A percentile compares a stretch with the other conserved stretches of the same genome.
These are phyloP conservation scores for Rhopalosiphum nymphaeae DNA, from an alignment of 2,888 invertebrate species.

Conservation along the genomic window DNA sequence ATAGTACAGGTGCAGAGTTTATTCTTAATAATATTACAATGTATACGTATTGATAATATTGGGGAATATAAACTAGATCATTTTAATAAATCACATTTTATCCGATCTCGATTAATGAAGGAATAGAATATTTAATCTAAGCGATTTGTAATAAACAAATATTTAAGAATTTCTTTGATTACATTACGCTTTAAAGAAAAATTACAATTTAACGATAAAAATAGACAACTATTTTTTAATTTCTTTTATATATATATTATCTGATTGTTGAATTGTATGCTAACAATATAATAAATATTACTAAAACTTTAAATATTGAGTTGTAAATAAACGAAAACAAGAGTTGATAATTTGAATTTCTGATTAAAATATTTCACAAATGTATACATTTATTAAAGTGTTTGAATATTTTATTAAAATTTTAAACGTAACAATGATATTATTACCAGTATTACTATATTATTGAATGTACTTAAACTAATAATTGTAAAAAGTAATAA, in stretches of 20 bases:
- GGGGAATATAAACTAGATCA: background rate
- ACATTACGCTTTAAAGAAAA: background rate
- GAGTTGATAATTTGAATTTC: conserved; percentile 22
- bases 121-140: background rate
- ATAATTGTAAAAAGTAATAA: conserved; percentile 38
- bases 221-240: conserved; percentile 18
- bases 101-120: background rate
- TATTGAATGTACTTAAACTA: conserved; percentile 45
- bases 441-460: conserved; percentile 36
- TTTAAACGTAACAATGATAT: conserved; percentile 16
- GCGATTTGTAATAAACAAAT: background rate
- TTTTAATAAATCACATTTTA: conserved; percentile 4
- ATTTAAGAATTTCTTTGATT: background rate
- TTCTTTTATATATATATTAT: conserved; percentile 5
- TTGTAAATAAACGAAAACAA: conserved; percentile 39
- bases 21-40: background rate
- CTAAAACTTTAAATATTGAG: conserved; percentile 19
- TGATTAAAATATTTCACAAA: conserved; percentile 41
- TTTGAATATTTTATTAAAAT: conserved; percentile 39
- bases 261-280: background rate
- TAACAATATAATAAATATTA: background rate
- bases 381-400: conserved; percentile 32
- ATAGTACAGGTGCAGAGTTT: background rate
- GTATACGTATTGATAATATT: conserved; percentile 14
- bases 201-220: conserved; percentile 29